phyloP scores from a whole-genome alignment of 2,888 invertebrate genomes.

The Oxyteleia sp. region DNA sequence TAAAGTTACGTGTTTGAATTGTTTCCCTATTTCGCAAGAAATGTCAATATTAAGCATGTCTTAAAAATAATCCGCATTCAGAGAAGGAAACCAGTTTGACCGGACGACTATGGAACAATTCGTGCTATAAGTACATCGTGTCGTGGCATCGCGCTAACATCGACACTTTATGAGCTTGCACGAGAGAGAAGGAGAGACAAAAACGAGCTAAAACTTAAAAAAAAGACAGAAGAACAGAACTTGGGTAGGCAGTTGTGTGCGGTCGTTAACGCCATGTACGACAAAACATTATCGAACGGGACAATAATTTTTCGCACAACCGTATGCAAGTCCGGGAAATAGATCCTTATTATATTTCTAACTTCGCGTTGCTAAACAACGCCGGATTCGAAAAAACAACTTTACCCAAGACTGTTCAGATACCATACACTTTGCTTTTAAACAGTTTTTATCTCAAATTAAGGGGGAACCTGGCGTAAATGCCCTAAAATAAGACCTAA shows the following conservation, averaged over 20 bases:
- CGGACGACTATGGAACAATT: conserved; percentile 65
- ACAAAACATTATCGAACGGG: conserved; percentile 50
- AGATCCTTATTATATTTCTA: conserved; percentile 48
- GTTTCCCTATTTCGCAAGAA: conserved; percentile 39
- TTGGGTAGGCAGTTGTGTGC: conserved; percentile 32
- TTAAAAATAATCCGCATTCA: conserved; percentile 34
- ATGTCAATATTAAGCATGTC: conserved; percentile 43
- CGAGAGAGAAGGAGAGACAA: conserved; percentile 39
- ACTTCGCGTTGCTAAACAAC: conserved; percentile 28
- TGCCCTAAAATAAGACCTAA: too few species aligned
- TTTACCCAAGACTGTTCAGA: conserved; percentile 8
- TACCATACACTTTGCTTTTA: neutral
- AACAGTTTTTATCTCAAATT: too few species aligned
- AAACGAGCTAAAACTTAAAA: conserved; percentile 23
- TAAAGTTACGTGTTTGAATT: conserved; percentile 16
- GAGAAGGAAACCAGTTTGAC: conserved; percentile 59
- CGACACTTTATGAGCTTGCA: conserved; percentile 59
- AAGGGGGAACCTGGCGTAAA: too few species aligned
- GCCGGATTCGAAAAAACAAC: conserved; percentile 8
- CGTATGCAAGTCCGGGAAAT: conserved; percentile 29
- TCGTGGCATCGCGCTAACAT: conserved; percentile 57
- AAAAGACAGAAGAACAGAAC: conserved; percentile 41
- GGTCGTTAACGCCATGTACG: conserved; percentile 54
- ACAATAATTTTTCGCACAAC: conserved; percentile 39
- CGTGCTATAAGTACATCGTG: conserved; percentile 46